Evolutionary conservation across 2,888 invertebrate species (phyloP).

Genomic region (Stenodema calcarata): DNA sequence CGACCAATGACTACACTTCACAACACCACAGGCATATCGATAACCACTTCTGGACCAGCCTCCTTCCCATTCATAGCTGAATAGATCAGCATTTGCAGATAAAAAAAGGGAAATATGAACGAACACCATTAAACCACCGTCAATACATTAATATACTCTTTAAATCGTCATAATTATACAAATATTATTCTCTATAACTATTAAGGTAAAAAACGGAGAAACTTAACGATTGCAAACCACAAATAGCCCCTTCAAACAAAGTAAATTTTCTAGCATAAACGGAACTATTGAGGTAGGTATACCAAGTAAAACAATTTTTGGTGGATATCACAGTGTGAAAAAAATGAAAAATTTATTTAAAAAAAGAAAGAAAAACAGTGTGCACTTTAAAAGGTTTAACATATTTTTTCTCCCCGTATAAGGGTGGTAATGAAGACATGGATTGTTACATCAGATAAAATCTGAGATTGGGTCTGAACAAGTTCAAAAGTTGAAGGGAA

Average conservation of each 20-base stretch:
- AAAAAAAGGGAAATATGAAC: too few species aligned
- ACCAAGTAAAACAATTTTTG: neutral
- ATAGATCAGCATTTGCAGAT: too few species aligned
- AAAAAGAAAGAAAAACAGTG: neutral
- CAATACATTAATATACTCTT: neutral
- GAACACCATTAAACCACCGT: neutral
- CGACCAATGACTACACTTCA: too few species aligned
- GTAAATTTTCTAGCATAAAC: neutral
- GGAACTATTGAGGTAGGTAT: neutral
- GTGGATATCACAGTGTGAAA: conserved; percentile 6
- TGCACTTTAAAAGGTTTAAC: too few species aligned
- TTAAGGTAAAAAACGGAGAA: neutral
- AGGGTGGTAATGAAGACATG: too few species aligned
- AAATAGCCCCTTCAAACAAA: neutral
- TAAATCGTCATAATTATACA: neutral
- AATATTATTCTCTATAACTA: neutral
- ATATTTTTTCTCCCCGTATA: too few species aligned
- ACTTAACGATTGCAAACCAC: neutral
- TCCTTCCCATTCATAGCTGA: too few species aligned
- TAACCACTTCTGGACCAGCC: too few species aligned
- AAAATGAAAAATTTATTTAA: neutral
- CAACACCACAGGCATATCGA: too few species aligned
- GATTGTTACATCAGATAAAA: too few species aligned
- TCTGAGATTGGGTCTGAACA: too few species aligned
- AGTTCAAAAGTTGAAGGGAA: too few species aligned